Percentiles rank a stretch among this genome's conserved stretches.
Evolutionary conservation across 2,888 invertebrate genomes (phyloP).

Genomic region (Dasypogon diadema): DNA sequence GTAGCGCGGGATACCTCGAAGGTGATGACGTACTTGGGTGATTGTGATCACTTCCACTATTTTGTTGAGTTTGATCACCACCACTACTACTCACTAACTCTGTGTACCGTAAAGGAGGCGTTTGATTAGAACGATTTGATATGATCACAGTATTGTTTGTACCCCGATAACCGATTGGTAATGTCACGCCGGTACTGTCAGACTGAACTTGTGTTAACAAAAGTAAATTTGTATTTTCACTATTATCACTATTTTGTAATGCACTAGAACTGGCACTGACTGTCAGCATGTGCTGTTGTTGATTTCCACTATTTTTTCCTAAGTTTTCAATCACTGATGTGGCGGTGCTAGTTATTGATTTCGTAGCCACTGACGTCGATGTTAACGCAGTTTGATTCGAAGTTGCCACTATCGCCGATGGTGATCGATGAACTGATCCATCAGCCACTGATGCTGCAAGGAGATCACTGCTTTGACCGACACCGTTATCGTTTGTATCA

Average conservation of each 20-base stretch:
- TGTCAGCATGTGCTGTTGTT: constrained; percentile 1
- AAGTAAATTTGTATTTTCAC: constrained; percentile 56
- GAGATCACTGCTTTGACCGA: constrained; percentile 55
- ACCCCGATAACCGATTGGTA: constrained; percentile 65
- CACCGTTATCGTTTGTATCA: constrained; percentile 12
- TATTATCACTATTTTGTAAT: constrained; percentile 46
- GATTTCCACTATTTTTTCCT: constrained; percentile 29
- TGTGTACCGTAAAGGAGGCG: constrained; percentile 53
- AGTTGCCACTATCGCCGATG: constrained; percentile 57
- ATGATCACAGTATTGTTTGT: constrained; percentile 66
- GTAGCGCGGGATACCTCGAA: constrained; percentile 48
- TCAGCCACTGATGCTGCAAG: constrained; percentile 32
- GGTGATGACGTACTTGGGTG: constrained; percentile 32
- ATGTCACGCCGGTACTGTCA: constrained; percentile 55
- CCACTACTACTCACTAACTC: constrained; percentile 51
- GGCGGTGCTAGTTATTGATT: constrained; percentile 15
- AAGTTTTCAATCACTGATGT: constrained; percentile 52
- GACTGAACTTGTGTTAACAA: constrained; percentile 52
- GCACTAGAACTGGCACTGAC: not conserved
- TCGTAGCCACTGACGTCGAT: not conserved
- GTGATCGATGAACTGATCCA: constrained; percentile 51
- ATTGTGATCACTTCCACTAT: constrained; percentile 16
- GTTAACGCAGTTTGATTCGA: constrained; percentile 35
- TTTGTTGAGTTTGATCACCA: constrained; percentile 26
- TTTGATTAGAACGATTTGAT: constrained; percentile 56